A percentile compares a stretch with the other conserved stretches of the same genome.
phyloP scores from a whole-genome alignment of 2,797 vertebrate species.

The Rhabdomys pumilio region DNA sequence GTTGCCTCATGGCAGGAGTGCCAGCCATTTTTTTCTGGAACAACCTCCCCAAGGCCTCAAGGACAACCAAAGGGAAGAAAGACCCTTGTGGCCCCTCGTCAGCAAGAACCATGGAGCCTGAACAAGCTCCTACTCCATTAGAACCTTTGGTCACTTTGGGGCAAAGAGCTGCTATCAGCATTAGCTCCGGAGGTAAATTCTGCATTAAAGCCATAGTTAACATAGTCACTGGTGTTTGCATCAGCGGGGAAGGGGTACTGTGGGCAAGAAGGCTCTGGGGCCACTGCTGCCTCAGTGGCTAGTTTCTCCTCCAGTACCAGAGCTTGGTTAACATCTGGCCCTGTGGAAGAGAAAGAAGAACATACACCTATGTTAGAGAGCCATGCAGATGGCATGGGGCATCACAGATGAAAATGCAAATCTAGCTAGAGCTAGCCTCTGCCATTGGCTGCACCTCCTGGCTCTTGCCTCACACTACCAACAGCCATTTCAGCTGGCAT shows the following conservation, averaged over 20 bases:
- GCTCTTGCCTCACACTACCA: background rate
- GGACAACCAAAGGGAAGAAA: background rate
- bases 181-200: background rate
- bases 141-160: background rate
- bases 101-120: background rate
- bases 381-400: too few species aligned
- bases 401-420: too few species aligned
- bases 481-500: too few species aligned
- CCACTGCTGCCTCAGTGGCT: accelerated
- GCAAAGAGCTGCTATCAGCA: background rate
- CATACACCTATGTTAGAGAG: background rate
- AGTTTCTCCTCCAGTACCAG: conserved; percentile 64
- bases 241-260: background rate
- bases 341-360: background rate
- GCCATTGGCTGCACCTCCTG: background rate
- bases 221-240: background rate
- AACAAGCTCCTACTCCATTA: conserved; percentile 9
- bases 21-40: background rate
- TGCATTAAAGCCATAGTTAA: conserved; percentile 56
- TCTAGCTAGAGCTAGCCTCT: background rate
- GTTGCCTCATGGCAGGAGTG: background rate
- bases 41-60: background rate
- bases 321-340: conserved; percentile 80
- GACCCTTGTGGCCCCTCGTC: background rate
- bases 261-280: background rate